phyloP scores from a whole-genome alignment of 1,140 invertebrate species.

The Forficula auricularia region DNA sequence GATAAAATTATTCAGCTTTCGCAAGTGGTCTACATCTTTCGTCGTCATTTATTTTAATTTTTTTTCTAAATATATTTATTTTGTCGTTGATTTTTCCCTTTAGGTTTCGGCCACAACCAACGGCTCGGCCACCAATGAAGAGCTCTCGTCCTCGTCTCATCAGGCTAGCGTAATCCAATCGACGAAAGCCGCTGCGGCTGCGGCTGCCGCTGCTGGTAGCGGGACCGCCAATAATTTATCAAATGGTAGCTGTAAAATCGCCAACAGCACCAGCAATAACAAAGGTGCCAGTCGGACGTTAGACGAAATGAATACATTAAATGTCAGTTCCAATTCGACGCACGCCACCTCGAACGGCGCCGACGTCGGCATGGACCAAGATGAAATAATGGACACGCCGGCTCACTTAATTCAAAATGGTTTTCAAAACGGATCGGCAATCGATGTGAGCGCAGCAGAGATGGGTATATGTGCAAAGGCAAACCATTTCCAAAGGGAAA shows the following conservation, averaged over 20 bases:
- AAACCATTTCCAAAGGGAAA: no score
- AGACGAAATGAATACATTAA: background rate
- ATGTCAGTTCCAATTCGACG: background rate
- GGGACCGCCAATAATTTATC: constrained; percentile 29
- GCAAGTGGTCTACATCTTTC: no score
- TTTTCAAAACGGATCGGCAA: constrained; percentile 3
- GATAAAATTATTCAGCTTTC: no score
- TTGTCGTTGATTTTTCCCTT: no score
- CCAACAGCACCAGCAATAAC: background rate
- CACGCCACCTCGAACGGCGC: background rate
- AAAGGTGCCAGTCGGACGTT: background rate
- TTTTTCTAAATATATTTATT: no score
- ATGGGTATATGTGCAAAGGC: no score
- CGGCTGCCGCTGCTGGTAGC: no score
- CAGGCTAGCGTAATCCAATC: constrained; percentile 58
- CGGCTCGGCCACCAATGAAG: background rate
- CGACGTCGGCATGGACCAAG: background rate
- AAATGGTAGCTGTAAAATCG: constrained; percentile 29
- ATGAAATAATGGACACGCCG: background rate
- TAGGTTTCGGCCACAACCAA: no score
- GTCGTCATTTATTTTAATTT: no score
- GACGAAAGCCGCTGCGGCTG: constrained; percentile 32
- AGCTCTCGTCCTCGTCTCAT: constrained; percentile 16
- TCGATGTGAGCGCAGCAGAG: constrained; percentile 34
- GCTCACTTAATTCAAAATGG: background rate